phyloP scores from a whole-genome alignment of 2,888 invertebrate species.

The Caenorhabditis wallacei region DNA sequence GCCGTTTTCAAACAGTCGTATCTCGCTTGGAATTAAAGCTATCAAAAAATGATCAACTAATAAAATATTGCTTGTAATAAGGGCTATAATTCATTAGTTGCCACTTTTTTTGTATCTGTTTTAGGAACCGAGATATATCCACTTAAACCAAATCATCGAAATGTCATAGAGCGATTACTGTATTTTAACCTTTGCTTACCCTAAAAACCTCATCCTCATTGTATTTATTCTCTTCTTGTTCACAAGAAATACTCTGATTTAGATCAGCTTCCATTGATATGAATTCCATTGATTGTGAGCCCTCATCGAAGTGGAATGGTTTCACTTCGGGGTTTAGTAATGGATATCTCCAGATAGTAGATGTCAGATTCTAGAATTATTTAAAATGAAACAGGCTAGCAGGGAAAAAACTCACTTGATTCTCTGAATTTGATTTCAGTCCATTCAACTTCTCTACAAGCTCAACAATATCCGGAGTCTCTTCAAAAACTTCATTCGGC shows the following conservation, averaged over 20 bases:
- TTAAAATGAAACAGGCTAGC: no score
- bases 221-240: constrained; percentile 3
- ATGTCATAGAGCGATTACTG: no score
- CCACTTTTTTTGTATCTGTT: no score
- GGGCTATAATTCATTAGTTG: no score
- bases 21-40: no score
- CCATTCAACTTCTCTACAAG: not conserved
- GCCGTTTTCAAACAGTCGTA: no score
- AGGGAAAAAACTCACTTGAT: not conserved
- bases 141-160: no score
- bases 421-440: not conserved
- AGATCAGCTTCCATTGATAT: not conserved
- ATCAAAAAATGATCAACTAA: no score
- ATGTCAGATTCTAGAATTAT: not conserved
- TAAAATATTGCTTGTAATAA: no score
- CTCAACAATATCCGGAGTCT: not conserved
- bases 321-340: not conserved
- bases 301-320: not conserved
- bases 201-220: not conserved
- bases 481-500: not conserved
- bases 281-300: not conserved
- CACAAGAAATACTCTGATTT: not conserved
- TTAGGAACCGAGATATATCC: no score
- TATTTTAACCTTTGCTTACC: no score
- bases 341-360: constrained; percentile 1